Base-by-base conservation (phyloP, 1,140 invertebrate species). In the Polyergus mexicanus region DNA sequence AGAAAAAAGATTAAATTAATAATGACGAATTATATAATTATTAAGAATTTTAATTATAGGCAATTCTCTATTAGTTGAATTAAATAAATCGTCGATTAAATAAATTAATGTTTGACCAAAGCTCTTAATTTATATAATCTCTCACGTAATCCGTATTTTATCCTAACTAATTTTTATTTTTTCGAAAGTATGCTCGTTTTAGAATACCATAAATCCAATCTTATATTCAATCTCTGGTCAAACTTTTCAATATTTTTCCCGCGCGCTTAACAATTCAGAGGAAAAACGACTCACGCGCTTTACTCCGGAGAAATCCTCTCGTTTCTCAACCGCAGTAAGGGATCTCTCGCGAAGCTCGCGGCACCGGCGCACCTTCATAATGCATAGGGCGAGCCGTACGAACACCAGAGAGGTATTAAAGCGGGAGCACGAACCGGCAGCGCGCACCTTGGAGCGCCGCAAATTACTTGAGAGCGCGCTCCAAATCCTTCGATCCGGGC, bases 361-460 rank as follows among this genome's bases (percentile, higher is more conserved):
- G 32, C 75, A 35, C 44, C 32, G 66, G 51, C 38, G 41, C 44
- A 47, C 25, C 25, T 81, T 81, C 28, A 83, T 74, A 74, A 83
- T 83, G 54, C 68, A 83, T 47, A 60, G 62, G 13, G 11, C 54
- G 38, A 71, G 11, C 41, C n/a, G 28, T 74, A 74, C 54, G 38
- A 38, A 74, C 68, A 47, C 41, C 54, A 54, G 7, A 54, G 7
- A 44, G 68, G 56, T 83, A 83, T 83, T 83, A 83, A 83, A 83
- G 78, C 78, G 68, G n/a, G 28, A 60, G 78, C 78, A 83, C 68
- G 78, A 58, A 77, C 77, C 60, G 81, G 85, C 78, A 84, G 41
- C 85, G 86, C 72, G 77, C 77, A 60, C 77, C 85, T 86, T 85
- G 88, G 74, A 86, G 83, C 84, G 11, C 22, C 63, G 78, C 38